Evolutionary conservation across 2,888 invertebrate species (phyloP).

Genomic region (Drepana falcataria): DNA sequence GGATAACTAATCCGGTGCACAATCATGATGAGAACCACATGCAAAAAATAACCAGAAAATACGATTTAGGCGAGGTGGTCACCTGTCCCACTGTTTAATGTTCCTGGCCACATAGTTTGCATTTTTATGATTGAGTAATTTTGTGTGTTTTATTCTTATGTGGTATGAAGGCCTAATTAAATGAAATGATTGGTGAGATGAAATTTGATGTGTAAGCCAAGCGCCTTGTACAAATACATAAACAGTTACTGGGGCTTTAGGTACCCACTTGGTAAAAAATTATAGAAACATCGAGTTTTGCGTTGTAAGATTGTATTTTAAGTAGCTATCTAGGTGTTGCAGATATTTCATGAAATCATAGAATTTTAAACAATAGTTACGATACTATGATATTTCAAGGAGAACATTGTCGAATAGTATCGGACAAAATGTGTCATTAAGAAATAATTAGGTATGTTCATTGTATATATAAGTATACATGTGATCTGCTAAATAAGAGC

Average conservation of each 20-base stretch:
- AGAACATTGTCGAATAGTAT: background rate
- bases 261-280: too few relatives aligned
- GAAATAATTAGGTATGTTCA: too few relatives aligned
- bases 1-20: constrained; percentile 68
- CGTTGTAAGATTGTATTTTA: constrained; percentile 8
- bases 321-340: constrained; percentile 4
- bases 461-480: too few relatives aligned
- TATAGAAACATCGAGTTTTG: too few relatives aligned
- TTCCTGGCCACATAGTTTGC: constrained; percentile 1
- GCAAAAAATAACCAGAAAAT: constrained; percentile 63
- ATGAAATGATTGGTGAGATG: too few relatives aligned
- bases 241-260: too few relatives aligned
- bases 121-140: background rate
- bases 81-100: constrained; percentile 61
- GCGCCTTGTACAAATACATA: too few relatives aligned
- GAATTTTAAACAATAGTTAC: too few relatives aligned
- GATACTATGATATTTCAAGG: too few relatives aligned
- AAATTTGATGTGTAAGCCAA: too few relatives aligned
- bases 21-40: constrained; percentile 65
- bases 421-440: constrained; percentile 15
- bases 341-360: background rate
- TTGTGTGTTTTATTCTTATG: constrained; percentile 1
- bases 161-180: too few relatives aligned
- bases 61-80: constrained; percentile 67
- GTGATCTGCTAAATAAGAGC: constrained; percentile 26